These are phyloP conservation scores for Liolophura sinensis DNA, from an alignment of 1,140 invertebrate genomes.

Conservation along the genomic window DNA sequence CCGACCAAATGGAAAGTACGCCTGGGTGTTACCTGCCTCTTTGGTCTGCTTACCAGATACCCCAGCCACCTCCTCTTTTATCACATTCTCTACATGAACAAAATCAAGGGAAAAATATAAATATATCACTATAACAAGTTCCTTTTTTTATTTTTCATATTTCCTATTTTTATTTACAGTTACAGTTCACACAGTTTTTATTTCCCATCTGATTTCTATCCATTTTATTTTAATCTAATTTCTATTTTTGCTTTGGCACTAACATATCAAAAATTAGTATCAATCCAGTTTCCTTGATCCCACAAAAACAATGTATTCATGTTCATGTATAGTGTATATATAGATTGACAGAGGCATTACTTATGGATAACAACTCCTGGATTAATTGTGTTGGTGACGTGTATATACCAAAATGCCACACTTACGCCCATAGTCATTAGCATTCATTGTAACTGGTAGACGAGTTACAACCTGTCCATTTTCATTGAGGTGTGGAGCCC, in stretches of 20 bases:
- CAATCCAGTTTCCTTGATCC: neutral
- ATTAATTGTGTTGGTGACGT: no score
- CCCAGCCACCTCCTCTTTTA: no score
- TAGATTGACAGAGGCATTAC: no score
- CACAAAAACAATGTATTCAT: neutral
- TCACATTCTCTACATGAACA: neutral
- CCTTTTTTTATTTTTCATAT: no score
- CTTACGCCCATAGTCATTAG: constrained; percentile 30
- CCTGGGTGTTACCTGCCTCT: constrained; percentile 5
- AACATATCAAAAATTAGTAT: no score
- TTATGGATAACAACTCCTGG: no score
- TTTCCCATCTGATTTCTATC: no score
- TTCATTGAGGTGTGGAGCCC: constrained; percentile 23
- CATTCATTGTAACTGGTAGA: constrained; percentile 28
- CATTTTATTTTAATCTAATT: no score
- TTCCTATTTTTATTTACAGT: no score
- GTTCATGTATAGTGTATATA: neutral
- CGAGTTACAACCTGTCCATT: constrained; percentile 25
- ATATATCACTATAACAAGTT: neutral
- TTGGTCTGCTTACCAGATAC: constrained; percentile 3
- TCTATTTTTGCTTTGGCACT: no score
- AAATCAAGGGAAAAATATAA: neutral
- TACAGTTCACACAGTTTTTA: no score
- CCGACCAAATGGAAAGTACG: constrained; percentile 39
- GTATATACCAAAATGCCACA: neutral